Conservation (phyloP, 2,888 invertebrate genomes). For the Crossocerus cetratus region DNA sequence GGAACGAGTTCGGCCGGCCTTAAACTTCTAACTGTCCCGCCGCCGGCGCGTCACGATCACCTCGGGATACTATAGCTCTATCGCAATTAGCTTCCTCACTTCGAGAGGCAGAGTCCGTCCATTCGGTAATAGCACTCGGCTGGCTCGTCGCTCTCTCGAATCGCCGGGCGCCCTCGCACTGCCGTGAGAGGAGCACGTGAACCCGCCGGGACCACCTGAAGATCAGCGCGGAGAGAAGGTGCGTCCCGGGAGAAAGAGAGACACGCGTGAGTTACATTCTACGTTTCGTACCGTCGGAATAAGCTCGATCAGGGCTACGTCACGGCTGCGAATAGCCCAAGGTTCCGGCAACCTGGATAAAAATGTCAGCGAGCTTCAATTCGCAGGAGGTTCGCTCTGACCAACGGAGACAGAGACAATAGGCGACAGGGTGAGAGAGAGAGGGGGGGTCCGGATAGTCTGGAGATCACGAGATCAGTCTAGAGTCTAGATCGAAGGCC, state of each 20-base stretch:
- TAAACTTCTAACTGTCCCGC: conserved; percentile 44
- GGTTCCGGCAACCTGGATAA: conserved; percentile 35
- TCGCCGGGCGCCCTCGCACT: background rate
- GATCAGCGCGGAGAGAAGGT: background rate
- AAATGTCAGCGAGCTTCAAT: conserved; percentile 9
- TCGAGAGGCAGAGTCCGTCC: background rate
- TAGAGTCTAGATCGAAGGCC: too few relatives aligned
- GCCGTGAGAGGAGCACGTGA: background rate
- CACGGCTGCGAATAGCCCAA: conserved; percentile 53
- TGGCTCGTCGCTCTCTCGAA: background rate
- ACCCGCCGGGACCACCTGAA: background rate
- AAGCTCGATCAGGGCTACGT: conserved; percentile 32
- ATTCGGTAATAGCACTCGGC: background rate
- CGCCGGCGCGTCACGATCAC: background rate
- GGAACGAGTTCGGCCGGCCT: conserved; percentile 57
- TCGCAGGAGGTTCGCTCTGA: too few relatives aligned
- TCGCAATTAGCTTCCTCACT: background rate
- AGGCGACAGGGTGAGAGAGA: too few relatives aligned
- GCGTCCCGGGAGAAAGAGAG: conserved; percentile 6
- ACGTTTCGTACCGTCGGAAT: conserved; percentile 32
- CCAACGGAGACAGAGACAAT: too few relatives aligned
- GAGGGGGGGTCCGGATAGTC: too few relatives aligned
- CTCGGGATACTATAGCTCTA: background rate
- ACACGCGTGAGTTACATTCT: conserved; percentile 35
- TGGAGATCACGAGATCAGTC: too few relatives aligned